These are phyloP conservation scores for Asarcornis scutulata DNA, from an alignment of 2,113 vertebrate genomes.

Conservation along the genomic window DNA sequence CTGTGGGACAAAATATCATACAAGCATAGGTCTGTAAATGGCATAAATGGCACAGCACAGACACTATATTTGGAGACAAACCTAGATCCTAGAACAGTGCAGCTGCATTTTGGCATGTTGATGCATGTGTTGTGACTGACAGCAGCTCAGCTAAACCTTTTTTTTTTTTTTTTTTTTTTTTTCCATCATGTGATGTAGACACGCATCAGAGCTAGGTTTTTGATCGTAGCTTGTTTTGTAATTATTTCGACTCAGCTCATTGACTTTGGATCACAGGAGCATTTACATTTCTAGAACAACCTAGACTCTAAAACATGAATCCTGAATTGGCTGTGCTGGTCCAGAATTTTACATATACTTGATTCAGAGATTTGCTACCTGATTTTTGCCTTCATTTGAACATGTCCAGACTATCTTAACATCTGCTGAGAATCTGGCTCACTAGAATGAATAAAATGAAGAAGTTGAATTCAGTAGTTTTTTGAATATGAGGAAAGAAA, in stretches of 20 bases:
- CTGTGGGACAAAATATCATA: neutral
- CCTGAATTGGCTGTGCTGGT: neutral
- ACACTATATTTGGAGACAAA: fast-evolving
- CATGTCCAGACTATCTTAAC: neutral
- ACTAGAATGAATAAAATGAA: neutral
- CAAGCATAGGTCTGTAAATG: neutral
- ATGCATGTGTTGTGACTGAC: neutral
- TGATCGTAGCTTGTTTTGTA: neutral
- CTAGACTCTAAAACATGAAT: neutral
- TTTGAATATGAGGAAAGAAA: neutral
- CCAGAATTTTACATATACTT: neutral
- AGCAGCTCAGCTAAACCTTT: neutral
- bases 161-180: neutral
- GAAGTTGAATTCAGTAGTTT: neutral
- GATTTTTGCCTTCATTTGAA: neutral
- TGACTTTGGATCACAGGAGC: neutral
- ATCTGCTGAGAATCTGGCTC: neutral
- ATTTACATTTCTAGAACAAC: neutral
- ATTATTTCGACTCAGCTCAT: neutral
- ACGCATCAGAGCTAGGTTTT: neutral
- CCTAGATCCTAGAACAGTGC: neutral
- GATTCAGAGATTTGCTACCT: neutral
- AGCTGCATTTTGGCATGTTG: neutral
- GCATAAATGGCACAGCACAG: neutral
- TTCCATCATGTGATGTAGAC: fast-evolving